Base-by-base conservation (phyloP, 2,888 invertebrate genomes). In the Drosophila glabriapex region DNA sequence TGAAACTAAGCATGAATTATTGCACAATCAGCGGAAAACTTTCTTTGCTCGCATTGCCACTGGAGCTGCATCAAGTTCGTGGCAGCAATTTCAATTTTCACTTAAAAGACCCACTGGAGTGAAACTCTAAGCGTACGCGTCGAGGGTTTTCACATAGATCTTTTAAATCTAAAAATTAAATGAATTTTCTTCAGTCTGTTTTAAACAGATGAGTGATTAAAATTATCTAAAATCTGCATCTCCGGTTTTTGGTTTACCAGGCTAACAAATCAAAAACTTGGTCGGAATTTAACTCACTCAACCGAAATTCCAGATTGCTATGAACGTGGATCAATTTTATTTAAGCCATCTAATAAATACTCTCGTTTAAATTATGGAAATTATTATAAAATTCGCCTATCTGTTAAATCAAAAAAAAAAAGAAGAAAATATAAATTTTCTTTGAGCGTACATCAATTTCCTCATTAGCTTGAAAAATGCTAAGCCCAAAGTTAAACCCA, bases 1-100 rank as follows among this genome's bases (percentile, higher is more conserved):
- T 78, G 75, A 85, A 83, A 83, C 85, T 83, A 85, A 83, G 79
- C 83, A 90, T 90, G 89, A 88, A 90, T 83, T 90, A 89, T 89
- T 80, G 82, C 85, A 85, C 88, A 90, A 88, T 88, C 90, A 90
- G 77, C 83, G 78, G 73, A 75, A 85, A 88, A 86, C 82, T 88
- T 86, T 87, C 84, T 74, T 78, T 76, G 74, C 61, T 60, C 61
- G 50, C 75, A 54, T 68, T 68, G 73, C 61, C 61, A 66, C 29
- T 68, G 73, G 50, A 50, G 74, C 68, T 82, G 78, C 72, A 84
- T 70, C 73, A 78, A 79, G 65, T 64, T 67, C 60, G 65, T 80
- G 64, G 67, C 33, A 69, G 64, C 70, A 70, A 80, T 82, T 80
- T 82, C 76, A 80, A 82, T 80, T 80, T 83, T 74, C 66, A 80